Conservation (phyloP, 2,888 invertebrate genomes). For the Homarus gammarus region DNA sequence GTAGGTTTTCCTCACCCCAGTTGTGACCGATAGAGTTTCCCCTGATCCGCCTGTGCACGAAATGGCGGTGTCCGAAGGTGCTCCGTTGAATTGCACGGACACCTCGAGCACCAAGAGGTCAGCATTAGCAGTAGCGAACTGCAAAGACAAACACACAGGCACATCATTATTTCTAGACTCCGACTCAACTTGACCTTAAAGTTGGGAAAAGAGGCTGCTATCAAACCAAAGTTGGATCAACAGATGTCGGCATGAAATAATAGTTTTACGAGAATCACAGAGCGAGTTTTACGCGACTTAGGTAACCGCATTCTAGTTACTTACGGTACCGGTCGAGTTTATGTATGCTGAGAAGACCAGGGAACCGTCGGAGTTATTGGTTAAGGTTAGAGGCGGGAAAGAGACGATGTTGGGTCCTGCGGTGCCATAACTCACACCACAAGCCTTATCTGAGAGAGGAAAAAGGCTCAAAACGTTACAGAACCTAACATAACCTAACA, state of each 20-base stretch:
- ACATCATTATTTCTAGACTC: not conserved
- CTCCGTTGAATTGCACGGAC: constrained; percentile 19
- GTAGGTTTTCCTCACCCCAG: not conserved
- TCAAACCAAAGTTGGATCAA: no score
- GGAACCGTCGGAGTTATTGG: not conserved
- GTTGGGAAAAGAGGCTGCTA: no score
- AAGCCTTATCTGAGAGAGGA: no score
- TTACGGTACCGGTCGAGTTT: constrained; percentile 62
- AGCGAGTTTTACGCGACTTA: no score
- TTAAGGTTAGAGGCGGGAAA: constrained; percentile 2
- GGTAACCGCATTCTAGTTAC: no score
- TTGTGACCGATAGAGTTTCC: not conserved
- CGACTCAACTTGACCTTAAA: no score
- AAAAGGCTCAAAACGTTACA: no score
- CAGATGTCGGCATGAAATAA: no score
- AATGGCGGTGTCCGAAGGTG: not conserved
- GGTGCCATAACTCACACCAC: constrained; percentile 47
- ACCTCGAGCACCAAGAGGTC: constrained; percentile 30
- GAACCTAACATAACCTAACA: no score
- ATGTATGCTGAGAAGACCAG: constrained; percentile 10
- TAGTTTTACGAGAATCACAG: no score
- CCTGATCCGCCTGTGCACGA: not conserved
- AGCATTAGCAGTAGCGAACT: not conserved
- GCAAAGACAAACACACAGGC: not conserved
- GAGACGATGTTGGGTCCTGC: constrained; percentile 54